Evolutionary conservation across 2,113 vertebrate species (phyloP).

Genomic region (Fulica atra): DNA sequence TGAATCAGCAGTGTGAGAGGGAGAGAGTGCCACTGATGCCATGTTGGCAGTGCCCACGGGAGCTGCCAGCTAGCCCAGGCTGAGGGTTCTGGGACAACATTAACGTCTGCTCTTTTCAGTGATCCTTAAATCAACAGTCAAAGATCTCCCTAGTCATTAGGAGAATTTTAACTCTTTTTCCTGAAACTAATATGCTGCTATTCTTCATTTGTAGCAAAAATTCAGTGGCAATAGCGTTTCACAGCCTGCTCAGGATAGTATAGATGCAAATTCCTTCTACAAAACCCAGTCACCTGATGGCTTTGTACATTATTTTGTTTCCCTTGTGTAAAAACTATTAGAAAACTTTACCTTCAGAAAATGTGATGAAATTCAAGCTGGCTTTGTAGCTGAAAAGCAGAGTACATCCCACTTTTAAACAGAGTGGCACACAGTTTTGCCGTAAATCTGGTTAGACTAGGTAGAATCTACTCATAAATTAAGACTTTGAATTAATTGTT

Average conservation of each 20-base stretch:
- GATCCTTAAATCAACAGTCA: not conserved
- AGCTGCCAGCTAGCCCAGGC: not conserved
- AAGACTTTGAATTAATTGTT: not conserved
- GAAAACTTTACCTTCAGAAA: not conserved
- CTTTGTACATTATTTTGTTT: not conserved
- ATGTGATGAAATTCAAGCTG: not conserved
- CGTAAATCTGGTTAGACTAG: not conserved
- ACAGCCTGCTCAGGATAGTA: not conserved
- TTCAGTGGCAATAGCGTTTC: not conserved
- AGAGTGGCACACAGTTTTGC: not conserved
- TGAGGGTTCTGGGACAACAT: rapidly evolving
- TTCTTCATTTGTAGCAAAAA: not conserved
- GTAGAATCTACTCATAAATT: not conserved
- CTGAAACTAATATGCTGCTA: not conserved
- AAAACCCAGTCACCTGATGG: not conserved
- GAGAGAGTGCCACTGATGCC: not conserved
- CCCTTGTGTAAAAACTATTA: not conserved
- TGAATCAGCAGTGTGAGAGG: not conserved
- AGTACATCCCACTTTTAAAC: not conserved
- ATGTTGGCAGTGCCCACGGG: rapidly evolving
- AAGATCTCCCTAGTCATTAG: not conserved
- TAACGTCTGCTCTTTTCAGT: not conserved
- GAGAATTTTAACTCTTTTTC: not conserved
- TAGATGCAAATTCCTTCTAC: not conserved
- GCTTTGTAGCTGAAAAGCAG: not conserved